Conservation (phyloP, 2,797 vertebrate species). For the Lemur catta region DNA sequence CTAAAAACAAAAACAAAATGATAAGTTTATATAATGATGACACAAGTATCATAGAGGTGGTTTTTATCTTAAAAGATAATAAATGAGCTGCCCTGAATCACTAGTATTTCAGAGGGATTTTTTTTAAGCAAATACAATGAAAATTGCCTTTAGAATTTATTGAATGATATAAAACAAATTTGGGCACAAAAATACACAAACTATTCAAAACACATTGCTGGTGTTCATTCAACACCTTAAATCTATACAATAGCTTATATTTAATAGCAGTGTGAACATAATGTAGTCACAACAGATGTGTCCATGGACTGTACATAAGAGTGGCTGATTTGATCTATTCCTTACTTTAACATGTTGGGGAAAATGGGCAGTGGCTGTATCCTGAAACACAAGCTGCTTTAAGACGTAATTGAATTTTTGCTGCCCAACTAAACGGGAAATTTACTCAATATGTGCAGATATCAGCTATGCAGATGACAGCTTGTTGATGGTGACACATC, state of each 20-base stretch:
- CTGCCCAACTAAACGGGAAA: neutral
- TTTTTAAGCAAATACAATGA: neutral
- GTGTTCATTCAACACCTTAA: constrained; percentile 44
- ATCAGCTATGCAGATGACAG: neutral
- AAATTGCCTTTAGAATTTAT: constrained; percentile 41
- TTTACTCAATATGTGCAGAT: constrained; percentile 15
- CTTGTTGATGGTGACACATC: neutral
- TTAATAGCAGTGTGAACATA: constrained; percentile 46
- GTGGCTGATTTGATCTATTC: neutral
- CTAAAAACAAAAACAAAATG: constrained; percentile 7
- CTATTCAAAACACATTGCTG: constrained; percentile 25
- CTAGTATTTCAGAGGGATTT: neutral
- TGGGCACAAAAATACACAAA: constrained; percentile 56
- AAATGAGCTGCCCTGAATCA: neutral
- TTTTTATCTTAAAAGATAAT: constrained; percentile 33
- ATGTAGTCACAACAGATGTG: constrained; percentile 41
- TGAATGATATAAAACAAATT: neutral
- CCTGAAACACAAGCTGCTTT: constrained; percentile 29
- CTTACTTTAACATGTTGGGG: neutral
- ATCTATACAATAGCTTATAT: constrained; percentile 45
- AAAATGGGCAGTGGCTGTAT: constrained; percentile 4
- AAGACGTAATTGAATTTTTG: constrained; percentile 37
- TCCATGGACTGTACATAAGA: constrained; percentile 7
- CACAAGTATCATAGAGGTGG: neutral
- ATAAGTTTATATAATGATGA: neutral